phyloP scores from a whole-genome alignment of 1,140 invertebrate genomes.

The Drosophila sp. region DNA sequence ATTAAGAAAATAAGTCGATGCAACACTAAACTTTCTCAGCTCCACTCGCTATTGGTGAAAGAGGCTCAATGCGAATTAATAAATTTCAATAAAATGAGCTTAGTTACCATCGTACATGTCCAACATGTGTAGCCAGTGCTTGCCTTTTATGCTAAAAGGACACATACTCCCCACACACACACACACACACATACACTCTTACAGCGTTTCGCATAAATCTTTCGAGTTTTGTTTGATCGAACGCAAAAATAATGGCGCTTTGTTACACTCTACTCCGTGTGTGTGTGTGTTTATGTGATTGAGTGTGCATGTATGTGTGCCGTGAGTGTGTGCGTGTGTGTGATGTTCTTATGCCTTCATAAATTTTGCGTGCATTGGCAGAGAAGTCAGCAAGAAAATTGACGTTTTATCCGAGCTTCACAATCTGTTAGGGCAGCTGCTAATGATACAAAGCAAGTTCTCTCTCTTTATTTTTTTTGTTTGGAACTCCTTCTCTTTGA shows the following conservation, averaged over 20 bases:
- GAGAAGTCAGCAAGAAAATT: constrained; percentile 75
- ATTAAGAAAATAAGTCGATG: too few species aligned
- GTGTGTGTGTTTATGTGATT: not conserved
- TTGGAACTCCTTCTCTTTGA: not conserved
- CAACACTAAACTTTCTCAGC: too few species aligned
- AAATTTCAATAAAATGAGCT: too few species aligned
- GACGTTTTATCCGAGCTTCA: constrained; percentile 57
- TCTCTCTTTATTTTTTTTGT: not conserved
- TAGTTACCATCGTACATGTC: not conserved
- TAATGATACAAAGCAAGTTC: constrained; percentile 63
- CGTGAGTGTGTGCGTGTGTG: constrained; percentile 8
- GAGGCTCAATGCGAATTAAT: too few species aligned
- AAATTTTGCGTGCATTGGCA: constrained; percentile 58
- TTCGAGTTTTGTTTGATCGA: constrained; percentile 78
- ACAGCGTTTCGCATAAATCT: constrained; percentile 66
- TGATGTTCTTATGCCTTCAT: constrained; percentile 46
- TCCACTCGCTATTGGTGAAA: too few species aligned
- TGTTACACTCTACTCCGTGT: constrained; percentile 54
- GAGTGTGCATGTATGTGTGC: constrained; percentile 2
- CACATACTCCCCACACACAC: constrained; percentile 12
- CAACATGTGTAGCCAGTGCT: constrained; percentile 62
- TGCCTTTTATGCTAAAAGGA: constrained; percentile 72
- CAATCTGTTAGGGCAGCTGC: constrained; percentile 25
- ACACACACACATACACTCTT: constrained; percentile 5
- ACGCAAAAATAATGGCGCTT: constrained; percentile 79